Evolutionary conservation across 1,140 invertebrate species (phyloP).

Genomic region (Temnothorax curvispinosus): DNA sequence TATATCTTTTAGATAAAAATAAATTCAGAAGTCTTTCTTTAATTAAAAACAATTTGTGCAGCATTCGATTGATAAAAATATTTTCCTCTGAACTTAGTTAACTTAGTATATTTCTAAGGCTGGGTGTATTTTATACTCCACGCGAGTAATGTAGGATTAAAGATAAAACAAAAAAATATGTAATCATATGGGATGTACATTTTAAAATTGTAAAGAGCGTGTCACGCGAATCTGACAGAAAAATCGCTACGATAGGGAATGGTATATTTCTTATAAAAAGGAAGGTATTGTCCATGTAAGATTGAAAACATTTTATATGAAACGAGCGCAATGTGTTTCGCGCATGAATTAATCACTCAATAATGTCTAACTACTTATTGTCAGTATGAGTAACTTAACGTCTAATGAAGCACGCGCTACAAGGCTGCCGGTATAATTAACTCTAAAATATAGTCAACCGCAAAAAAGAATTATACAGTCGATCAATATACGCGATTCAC

Average conservation of each 20-base stretch:
- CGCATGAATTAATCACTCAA: background rate
- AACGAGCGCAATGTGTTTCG: background rate
- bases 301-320: background rate
- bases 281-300: background rate
- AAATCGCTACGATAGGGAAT: background rate
- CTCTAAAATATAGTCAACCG: background rate
- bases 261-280: background rate
- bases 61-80: too few relatives aligned
- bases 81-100: too few relatives aligned
- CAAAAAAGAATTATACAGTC: background rate
- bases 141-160: too few relatives aligned
- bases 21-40: too few relatives aligned
- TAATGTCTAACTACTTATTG: background rate
- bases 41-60: too few relatives aligned
- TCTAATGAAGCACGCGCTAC: background rate
- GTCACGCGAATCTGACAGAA: background rate
- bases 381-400: background rate
- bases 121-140: too few relatives aligned
- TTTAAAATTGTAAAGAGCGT: background rate
- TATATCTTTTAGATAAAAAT: too few relatives aligned
- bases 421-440: constrained; percentile 13
- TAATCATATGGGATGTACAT: background rate
- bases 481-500: constrained; percentile 3
- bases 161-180: background rate
- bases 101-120: too few relatives aligned